Evolutionary conservation across 2,113 vertebrate genomes (phyloP), one percentile per base, ranked within the genome.

Genomic region (Lepus europaeus): DNA sequence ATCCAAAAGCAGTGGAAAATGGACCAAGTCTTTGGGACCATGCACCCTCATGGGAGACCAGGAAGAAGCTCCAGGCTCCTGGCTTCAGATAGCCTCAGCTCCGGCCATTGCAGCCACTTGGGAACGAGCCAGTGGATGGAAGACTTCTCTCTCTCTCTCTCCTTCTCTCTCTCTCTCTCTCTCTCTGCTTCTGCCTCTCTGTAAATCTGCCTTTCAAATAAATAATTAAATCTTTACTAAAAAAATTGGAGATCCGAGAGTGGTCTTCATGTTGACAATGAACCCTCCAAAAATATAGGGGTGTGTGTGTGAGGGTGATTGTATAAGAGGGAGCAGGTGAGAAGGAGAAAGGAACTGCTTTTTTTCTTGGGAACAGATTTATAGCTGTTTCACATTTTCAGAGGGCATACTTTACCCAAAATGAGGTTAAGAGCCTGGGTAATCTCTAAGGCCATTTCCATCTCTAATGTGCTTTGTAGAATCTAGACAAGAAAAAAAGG

Each of bases 361-460:
- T 85, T 59, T 94, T 84, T 93, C 39, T 72, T 33, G 9, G 22
- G n/a, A 80, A 1, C 69, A 20, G 2, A 9, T 66, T 39, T 22
- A 74, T 19, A 85, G 33, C 23, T 74, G 79, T 93, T 95, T 68
- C 56, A 76, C 61, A 29, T 84, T 92, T 79, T 90, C 80, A 92
- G 45, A 88, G 66, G 11, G 51, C 68, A 45, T 90, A 3, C 61
- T 59, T 95, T 95, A 94, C 27, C 22, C 59, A 72, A 94, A 97
- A 91, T 64, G 74, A 96, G 45, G 68, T 80, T 93, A 87, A 94
- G 84, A 96, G 76, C 77, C 66, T 80, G 20, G 22, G 36, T 76
- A 83, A 89, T 79, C 93, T 91, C 56, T 82, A 72, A 93, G 63
- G 74, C 10, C 80, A 68, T 90, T 95, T 95, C 36, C 31, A 96